Evolutionary conservation across 1,140 invertebrate genomes (phyloP), one percentile per base, ranked within the genome.

Genomic region (Drosophila pseudoobscura): DNA sequence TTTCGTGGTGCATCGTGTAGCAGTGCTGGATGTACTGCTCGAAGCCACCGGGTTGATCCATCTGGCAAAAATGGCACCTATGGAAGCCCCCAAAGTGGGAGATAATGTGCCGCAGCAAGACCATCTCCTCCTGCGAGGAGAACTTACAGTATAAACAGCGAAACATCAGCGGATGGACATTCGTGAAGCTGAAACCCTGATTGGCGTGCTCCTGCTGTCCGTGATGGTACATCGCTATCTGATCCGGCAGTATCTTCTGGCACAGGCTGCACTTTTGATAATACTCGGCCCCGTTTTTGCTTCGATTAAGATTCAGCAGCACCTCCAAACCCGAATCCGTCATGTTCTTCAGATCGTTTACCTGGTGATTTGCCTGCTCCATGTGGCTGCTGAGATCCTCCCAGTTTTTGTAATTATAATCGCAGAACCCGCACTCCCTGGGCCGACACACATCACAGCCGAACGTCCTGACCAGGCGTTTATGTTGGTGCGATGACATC

Each of bases 21-120:
- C 66, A 85, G 24, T 87, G 82, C 57, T 88, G 61, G 6, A 87
- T 52, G 31, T 88, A 88, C 3, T 75, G 56, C 0, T 82, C 62
- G 20, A 78, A 75, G 7, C 78, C 78, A 5, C 44, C 46, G 1
- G 3, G 22, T 9, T 62, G 41, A 3, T n/a, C 1, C 0, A 1
- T 2, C 0, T 44, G 6, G 6, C 83, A 88, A 1, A 78, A 68
- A 3, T 53, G 44, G 11, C 82, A 87, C 6, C n/a, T 15, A 0
- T 9, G 2, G 17, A 82, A 87, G 13, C 56, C 62, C n/a, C 22
- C 57, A 20, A 68, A 87, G 24, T 87, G 82, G 39, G 71, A 65
- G 2, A 87, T 9, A 75, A 87, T 87, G 20, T 87, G 82, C 0
- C 59, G 65, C 45, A 82, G 4, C 8, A 75, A 68, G 0, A 24